Evolutionary conservation across 2,113 vertebrate species (phyloP), one percentile per base, ranked within the genome.

Genomic region (Rhineura floridana): DNA sequence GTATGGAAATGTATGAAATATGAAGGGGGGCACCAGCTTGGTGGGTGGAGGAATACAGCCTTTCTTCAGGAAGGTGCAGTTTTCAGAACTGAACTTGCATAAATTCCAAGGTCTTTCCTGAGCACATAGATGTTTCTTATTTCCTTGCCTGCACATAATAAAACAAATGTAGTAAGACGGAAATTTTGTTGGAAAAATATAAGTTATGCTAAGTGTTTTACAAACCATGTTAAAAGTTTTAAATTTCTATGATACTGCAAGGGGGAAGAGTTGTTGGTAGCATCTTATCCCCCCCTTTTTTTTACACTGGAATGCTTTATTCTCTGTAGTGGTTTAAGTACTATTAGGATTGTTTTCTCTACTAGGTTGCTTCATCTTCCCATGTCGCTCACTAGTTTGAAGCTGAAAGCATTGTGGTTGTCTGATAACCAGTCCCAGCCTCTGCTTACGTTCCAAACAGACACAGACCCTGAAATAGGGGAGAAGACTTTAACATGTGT

Each of bases 401-500:
- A 97, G 50, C 96, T 99, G 89, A 99, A 99, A 94, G 99, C 99
- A 77, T 96, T 99, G 85, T 99, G 99, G 99, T 93, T 99, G 93
- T 99, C 99, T 7, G 99, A 99, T 96, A 99, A 99, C 97, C 99
- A 99, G 97, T 98, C 99, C 6, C 98, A 99, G 94, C 98, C 99
- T 25, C 96, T 99, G 91, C 98, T 99, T 92, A 98, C 98, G 0
- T 99, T 99, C 94, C 99, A 99, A 97, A 98, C 98, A 0, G 99
- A 99, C 48, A 94, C 97, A 85, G 98, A 99, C 92, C 96, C 95
- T 3, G 96, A 97, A 92, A 97, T 98, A 0, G 97, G 98, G 75
- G 98, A 99, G 95, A 99, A 99, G 94, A 98, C 99, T 92, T 97
- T 99, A 95, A 99, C 99, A 7, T 99, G 99, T 72, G 99, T 99